Percentiles rank a stretch among this genome's conserved stretches.
phyloP scores from a whole-genome alignment of 2,888 invertebrate genomes.

The Elegia similella region DNA sequence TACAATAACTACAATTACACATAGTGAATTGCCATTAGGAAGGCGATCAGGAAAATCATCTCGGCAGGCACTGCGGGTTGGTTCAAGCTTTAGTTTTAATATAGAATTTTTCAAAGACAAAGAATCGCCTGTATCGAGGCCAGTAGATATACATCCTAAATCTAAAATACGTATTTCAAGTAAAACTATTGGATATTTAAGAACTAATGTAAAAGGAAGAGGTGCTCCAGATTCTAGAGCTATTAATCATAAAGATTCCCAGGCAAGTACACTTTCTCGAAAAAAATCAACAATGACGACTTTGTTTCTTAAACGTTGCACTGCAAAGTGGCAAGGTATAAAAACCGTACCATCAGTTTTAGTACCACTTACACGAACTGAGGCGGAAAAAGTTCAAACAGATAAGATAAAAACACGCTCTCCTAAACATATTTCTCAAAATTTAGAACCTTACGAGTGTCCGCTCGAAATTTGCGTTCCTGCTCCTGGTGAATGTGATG shows the following conservation, averaged over 20 bases:
- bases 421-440: not conserved
- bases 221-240: slow-evolving; percentile 14
- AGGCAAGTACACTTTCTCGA: slow-evolving; percentile 17
- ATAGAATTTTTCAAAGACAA: slow-evolving; percentile 38
- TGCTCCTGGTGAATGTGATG: slow-evolving; percentile 44
- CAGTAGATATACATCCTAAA: not conserved
- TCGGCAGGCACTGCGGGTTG: slow-evolving; percentile 37
- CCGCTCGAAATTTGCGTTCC: slow-evolving; percentile 45
- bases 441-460: slow-evolving; percentile 41
- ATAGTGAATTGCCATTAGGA: not conserved
- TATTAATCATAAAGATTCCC: slow-evolving; percentile 22
- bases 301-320: slow-evolving; percentile 32
- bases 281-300: slow-evolving; percentile 24
- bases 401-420: not conserved
- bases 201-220: not conserved
- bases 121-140: not conserved
- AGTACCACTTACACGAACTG: not conserved
- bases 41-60: slow-evolving; percentile 11
- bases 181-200: not conserved
- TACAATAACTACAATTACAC: not conserved
- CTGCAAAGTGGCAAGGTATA: slow-evolving; percentile 26
- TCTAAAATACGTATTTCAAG: not conserved
- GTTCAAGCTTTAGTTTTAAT: slow-evolving; percentile 39
- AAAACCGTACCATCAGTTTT: slow-evolving; percentile 7
- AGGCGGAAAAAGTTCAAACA: not conserved